Base-by-base conservation (phyloP, 2,113 vertebrate species). In the Parus major region DNA sequence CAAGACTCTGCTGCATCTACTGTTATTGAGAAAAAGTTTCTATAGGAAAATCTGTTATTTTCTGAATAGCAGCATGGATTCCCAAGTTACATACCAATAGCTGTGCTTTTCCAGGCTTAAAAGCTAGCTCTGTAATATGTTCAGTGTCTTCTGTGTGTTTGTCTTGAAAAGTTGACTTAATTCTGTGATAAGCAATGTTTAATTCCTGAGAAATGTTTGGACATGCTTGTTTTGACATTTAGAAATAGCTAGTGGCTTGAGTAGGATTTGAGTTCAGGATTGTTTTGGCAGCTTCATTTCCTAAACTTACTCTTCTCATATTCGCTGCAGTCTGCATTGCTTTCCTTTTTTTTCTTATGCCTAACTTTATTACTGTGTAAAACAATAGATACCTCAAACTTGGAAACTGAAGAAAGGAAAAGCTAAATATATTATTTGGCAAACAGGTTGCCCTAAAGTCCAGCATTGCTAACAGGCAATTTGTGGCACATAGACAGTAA, bases 211-310 rank as follows among this genome's bases (percentile, higher is more conserved):
- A 88, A 81, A 71, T 60, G 60, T 86, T 82, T 92, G 59, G 47
- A 39, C 13, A 6, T 93, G 52, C 72, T 77, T 88, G 52, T 88
- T 93, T 91, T 92, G 46, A 92, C 59, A 44, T 70, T 92, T 31
- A 76, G 91, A 72, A 93, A 73, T 64, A 64, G 71, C 71, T 86
- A 11, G 86, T 7, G 9, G 42, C 82, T 95, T 81, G 36, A 77
- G 42, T 57, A 63, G 39, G 42, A 33, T 46, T 90, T 69, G 64
- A 92, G 41, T 71, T 92, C 46, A 47, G 49, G 75, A 46, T 88
- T 90, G 49, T 82, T 95, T 91, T 92, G 90, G 73, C 93, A 92
- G 57, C 83, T 73, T 69, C 60, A 23, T 94, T 95, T 97, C 85
- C 70, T 94, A 59, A 81, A 61, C 65, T 87, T 57, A 8, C 29